phyloP scores from a whole-genome alignment of 1,140 invertebrate species.

The Nymphalis io region DNA sequence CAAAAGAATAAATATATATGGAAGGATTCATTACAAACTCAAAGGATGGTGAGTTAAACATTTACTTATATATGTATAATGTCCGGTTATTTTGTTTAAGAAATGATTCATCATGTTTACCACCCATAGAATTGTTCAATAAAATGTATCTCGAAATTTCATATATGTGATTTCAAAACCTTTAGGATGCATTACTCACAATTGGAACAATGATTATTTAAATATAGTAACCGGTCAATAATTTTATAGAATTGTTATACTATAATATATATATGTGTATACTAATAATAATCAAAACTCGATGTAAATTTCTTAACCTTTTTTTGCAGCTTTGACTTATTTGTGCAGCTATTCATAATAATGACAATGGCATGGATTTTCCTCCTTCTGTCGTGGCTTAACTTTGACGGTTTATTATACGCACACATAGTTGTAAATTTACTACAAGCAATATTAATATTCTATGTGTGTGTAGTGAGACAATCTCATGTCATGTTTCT shows the following conservation, averaged over 20 bases:
- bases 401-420: slow-evolving; percentile 86
- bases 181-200: neutral
- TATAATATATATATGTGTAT: no score
- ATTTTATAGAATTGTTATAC: no score
- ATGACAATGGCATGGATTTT: slow-evolving; percentile 89
- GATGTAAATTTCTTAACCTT: neutral
- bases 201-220: neutral
- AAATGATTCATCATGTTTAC: no score
- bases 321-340: slow-evolving; percentile 88
- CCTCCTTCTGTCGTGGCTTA: slow-evolving; percentile 86
- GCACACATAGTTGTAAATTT: slow-evolving; percentile 87
- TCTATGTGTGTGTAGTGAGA: slow-evolving; percentile 88
- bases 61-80: neutral
- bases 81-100: no score
- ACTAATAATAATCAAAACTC: no score
- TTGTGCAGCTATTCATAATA: slow-evolving; percentile 86
- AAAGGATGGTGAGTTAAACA: slow-evolving; percentile 85
- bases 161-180: no score
- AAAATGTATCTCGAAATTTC: no score
- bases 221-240: no score
- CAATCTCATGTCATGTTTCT: slow-evolving; percentile 89
- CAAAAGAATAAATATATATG: slow-evolving; percentile 89
- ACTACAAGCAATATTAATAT: slow-evolving; percentile 85
- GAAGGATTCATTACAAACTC: slow-evolving; percentile 91
- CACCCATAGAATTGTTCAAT: no score